Base-by-base conservation (phyloP, 1,140 invertebrate species). In the Panagrolaimus sp. region DNA sequence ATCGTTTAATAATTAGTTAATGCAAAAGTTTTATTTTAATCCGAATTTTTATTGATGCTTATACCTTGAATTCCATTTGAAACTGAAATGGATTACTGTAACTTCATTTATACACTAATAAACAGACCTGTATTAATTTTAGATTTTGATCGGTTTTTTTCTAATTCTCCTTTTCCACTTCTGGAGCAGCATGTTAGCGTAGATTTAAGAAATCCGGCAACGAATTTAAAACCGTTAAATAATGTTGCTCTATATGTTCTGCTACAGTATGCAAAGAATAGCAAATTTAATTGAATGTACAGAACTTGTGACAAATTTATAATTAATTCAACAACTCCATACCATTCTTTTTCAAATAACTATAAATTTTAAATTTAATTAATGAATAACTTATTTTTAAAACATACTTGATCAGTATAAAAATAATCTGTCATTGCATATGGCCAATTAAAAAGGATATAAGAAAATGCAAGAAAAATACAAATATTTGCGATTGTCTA, bases 401-500 rank as follows among this genome's bases (percentile, higher is more conserved):
- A n/a, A 26, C 70, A 17, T 73, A 66, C 65, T 26, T 45, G 63
- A 47, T 73, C 71, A 3, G 58, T 68, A 26, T 72, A 72, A 43
- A 72, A 72, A 43, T 48, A 72, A 43, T 72, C 71, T n/a, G 71
- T 63, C 14, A 72, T 24, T 5, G 71, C 71, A 38, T 72, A 72
- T 15, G 71, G 71, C 71, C 71, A 72, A 43, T 72, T 72, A 52
- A 65, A 72, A 5, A 67, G 10, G 43, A 72, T 73, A 63, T 44
- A 72, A 1, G 71, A 65, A 32, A 73, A 43, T 10, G 71, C 58
- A n/a, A 72, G 72, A 26, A 74, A 73, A 17, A 73, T 67, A 48
- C 71, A 74, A 44, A 72, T 72, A 21, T 66, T 73, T 26, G 71
- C 71, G 0, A 45, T 72, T 17, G 71, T 73, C 71, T 71, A 38